Evolutionary conservation across 1,140 invertebrate species (phyloP), one percentile per base, ranked within the genome.

Genomic region (Drosophila oshimai): DNA sequence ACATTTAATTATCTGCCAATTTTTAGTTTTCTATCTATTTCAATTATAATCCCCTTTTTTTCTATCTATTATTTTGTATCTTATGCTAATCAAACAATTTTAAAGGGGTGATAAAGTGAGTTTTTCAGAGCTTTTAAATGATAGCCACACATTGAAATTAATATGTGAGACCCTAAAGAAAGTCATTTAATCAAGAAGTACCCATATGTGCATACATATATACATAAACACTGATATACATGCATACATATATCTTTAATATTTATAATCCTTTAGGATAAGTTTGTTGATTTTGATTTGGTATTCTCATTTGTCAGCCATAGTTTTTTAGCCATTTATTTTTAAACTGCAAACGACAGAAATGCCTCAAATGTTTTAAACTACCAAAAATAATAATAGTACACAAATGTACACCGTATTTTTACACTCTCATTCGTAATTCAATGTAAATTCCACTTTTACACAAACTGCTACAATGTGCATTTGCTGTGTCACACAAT

Each of bases 341-440:
- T 69, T 37, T 44, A 29, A 58, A 65, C 28, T 29, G 70, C 47
- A 62, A 73, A 47, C 55, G 69, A 83, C 68, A 44, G 41, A 83
- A 81, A 74, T 87, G 81, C 81, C 81, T 87, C 81, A 81, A 77
- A 80, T 64, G 81, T 87, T 87, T 87, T 81, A 81, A 87, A 87
- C 81, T 86, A 87, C 74, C 76, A 80, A 83, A 76, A 80, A 62
- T 15, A 46, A 39, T 46, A 26, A 47, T 12, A 49, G 34, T 39
- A 47, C 58, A 50, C 45, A 83, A 54, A 67, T 79, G 70, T 71
- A 84, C 70, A 65, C 42, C 42, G 61, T 84, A 86, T 84, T 86
- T 86, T 84, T 86, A 86, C 74, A 86, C 75, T 53, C 51, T 41
- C 24, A 51, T 69, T 42, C 51, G 42, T 42, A 50, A 53, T 34